Evolutionary conservation across 1,140 invertebrate genomes (phyloP).

Genomic region (Portunus trituberculatus): DNA sequence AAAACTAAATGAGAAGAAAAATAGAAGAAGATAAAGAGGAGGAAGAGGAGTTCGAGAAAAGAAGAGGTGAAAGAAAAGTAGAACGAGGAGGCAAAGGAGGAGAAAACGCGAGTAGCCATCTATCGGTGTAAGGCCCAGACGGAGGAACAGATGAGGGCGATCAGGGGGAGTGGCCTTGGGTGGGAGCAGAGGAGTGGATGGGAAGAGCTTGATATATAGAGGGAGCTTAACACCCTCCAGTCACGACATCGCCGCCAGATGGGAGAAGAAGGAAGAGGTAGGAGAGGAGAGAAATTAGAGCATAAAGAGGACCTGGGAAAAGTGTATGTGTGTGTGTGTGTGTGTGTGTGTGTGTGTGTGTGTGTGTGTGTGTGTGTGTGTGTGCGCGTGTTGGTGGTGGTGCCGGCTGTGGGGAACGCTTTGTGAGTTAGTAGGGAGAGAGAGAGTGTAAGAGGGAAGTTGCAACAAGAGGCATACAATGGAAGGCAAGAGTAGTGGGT

Average conservation of each 20-base stretch:
- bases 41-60: not conserved
- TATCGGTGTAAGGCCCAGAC: not conserved
- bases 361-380: not conserved
- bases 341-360: conserved; percentile 14
- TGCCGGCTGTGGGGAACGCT: not conserved
- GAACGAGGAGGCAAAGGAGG: not conserved
- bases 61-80: not conserved
- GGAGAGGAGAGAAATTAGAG: not conserved
- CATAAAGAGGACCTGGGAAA: not conserved
- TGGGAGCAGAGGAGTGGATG: not conserved
- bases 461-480: not conserved
- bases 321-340: not conserved
- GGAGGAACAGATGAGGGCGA: conserved; percentile 4
- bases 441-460: not conserved
- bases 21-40: not conserved
- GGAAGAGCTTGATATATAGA: not conserved
- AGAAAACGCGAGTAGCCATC: not conserved
- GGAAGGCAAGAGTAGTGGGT: not conserved
- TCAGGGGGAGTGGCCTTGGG: not conserved
- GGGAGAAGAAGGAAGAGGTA: not conserved
- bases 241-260: not conserved
- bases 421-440: no score
- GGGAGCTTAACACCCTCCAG: not conserved
- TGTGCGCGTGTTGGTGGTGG: not conserved
- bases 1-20: no score